These are phyloP conservation scores for Nasonia vitripennis DNA, from an alignment of 1,140 invertebrate species.

Conservation along the genomic window DNA sequence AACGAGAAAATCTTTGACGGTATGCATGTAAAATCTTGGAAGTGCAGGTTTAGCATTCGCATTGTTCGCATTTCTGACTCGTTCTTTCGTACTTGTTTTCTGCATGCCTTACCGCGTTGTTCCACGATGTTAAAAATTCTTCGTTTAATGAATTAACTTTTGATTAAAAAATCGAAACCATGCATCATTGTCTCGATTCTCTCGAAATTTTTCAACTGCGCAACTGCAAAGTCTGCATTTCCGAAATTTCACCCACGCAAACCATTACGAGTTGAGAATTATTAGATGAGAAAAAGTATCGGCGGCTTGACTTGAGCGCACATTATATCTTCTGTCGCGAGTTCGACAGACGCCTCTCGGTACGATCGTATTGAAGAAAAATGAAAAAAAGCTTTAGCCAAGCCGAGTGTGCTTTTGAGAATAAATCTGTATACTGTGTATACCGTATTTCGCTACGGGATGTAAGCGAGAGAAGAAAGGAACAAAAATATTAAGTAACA, in stretches of 20 bases:
- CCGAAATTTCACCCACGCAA: constrained; percentile 28
- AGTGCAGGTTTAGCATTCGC: constrained; percentile 35
- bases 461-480: constrained; percentile 59
- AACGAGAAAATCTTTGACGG: constrained; percentile 32
- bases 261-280: neutral
- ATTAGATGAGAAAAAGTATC: constrained; percentile 61
- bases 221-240: constrained; percentile 40
- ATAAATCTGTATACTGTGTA: constrained; percentile 75
- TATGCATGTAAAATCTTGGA: constrained; percentile 44
- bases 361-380: neutral
- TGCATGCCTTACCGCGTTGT: neutral
- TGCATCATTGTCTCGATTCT: neutral
- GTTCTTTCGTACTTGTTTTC: neutral
- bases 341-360: neutral
- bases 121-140: neutral
- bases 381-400: constrained; percentile 57
- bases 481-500: constrained; percentile 60
- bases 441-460: constrained; percentile 70
- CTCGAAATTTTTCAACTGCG: neutral
- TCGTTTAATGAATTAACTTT: neutral
- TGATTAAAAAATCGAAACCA: too few species aligned
- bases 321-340: neutral
- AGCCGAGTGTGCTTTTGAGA: constrained; percentile 68
- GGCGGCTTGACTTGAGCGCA: constrained; percentile 63
- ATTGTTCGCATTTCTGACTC: neutral